phyloP scores from a whole-genome alignment of 1,140 invertebrate species.

The Melanaphis sacchari region DNA sequence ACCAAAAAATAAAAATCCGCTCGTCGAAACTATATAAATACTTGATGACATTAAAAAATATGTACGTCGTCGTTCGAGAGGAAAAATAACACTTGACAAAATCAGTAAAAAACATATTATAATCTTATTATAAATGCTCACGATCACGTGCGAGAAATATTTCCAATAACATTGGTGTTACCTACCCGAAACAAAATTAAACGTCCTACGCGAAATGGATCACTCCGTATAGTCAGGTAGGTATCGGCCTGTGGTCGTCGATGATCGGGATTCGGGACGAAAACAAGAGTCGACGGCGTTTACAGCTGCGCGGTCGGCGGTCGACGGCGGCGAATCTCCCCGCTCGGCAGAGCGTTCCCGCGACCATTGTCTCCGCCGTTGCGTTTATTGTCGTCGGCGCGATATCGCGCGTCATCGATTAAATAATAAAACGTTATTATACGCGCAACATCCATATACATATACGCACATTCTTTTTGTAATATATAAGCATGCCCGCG shows the following conservation, averaged over 20 bases:
- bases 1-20: too few relatives aligned
- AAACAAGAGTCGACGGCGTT: background rate
- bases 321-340: background rate
- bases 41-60: too few relatives aligned
- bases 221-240: background rate
- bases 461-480: background rate
- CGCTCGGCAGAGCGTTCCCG: background rate
- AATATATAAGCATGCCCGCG: background rate
- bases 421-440: slow-evolving; percentile 32
- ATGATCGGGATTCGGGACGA: background rate
- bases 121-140: too few relatives aligned
- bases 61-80: too few relatives aligned
- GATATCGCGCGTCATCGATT: slow-evolving; percentile 10
- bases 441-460: background rate
- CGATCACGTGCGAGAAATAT: too few relatives aligned
- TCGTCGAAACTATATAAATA: too few relatives aligned
- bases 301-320: background rate
- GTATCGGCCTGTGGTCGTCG: background rate
- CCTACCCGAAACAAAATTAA: too few relatives aligned
- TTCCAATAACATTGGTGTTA: too few relatives aligned
- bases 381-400: background rate
- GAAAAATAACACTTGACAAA: too few relatives aligned
- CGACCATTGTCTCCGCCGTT: background rate
- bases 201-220: too few relatives aligned
- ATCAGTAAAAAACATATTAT: too few relatives aligned